Base-by-base conservation (phyloP, 2,888 invertebrate species). In the Heterodera filipjevi region DNA sequence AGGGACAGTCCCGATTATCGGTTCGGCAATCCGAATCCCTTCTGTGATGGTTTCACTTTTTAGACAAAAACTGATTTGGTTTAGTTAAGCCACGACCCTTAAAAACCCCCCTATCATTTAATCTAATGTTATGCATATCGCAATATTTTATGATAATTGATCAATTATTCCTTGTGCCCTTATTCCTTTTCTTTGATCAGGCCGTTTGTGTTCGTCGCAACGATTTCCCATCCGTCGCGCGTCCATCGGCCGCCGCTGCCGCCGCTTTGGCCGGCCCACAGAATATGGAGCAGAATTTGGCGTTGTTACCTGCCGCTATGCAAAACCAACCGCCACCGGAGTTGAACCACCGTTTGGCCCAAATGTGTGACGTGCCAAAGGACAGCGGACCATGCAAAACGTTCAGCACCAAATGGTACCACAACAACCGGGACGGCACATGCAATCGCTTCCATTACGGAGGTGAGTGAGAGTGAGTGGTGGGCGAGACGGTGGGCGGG, bases 371-470 rank as follows among this genome's bases (percentile, higher is more conserved):
- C 66, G 84, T 84, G 70, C 75, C 83, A 46, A 88, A 88, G 81
- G 88, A 89, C 79, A 86, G 86, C 77, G 88, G 88, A 79, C 82
- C 85, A 64, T 88, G 88, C 82, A 82, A 82, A 59, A 72, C 84
- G 64, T 87, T 85, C 77, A 82, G 80, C 76, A 66, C 78, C 44
- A 79, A 79, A 71, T 79, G 79, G 79, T 77, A 72, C 82, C 89
- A 84, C 85, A 88, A 87, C 81, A 82, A 84, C 77, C 81, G 77
- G 33, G 87, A 87, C 80, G 84, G 85, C 30, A 84, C 81, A n/a
- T 96, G 96, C 89, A 92, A 93, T 5, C 94, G 94, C 89, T 97
- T 97, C 90, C 92, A 93, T 81, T 96, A 94, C 90, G 95, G 95
- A 66, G 95, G 95, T 33, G 96, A 95, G 30, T 46, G 19, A 19